Percentiles rank a stretch among this genome's conserved stretches.
These are phyloP conservation scores for Antheraea mylitta DNA, from an alignment of 1,140 invertebrate genomes.

Conservation along the genomic window DNA sequence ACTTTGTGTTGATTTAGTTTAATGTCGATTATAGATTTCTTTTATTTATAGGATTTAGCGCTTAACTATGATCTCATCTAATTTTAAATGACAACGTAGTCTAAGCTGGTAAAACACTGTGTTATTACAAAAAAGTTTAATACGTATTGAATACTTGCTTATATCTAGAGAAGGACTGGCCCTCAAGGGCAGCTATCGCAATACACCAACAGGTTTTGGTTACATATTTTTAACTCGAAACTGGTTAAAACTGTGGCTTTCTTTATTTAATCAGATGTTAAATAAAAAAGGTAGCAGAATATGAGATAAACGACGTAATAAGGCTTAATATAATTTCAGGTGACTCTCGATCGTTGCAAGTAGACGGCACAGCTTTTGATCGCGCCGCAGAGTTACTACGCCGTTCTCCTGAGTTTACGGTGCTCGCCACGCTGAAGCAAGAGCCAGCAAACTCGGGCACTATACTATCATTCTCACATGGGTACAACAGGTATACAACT, in stretches of 20 bases:
- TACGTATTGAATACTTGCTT: too few species aligned
- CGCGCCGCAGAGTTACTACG: conserved; percentile 84
- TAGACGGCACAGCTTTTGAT: conserved; percentile 83
- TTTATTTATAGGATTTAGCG: too few species aligned
- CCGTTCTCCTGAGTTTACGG: conserved; percentile 88
- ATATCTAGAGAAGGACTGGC: too few species aligned
- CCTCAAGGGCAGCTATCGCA: too few species aligned
- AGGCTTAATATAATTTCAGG: conserved; percentile 68
- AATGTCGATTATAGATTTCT: too few species aligned
- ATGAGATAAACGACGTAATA: background rate
- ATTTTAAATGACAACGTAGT: too few species aligned
- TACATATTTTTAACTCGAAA: too few species aligned
- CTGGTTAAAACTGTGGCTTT: background rate
- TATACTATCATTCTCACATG: conserved; percentile 89
- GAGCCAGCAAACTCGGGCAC: conserved; percentile 90
- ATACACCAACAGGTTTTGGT: too few species aligned
- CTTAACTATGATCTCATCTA: too few species aligned
- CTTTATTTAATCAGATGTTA: background rate
- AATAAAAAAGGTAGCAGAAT: background rate
- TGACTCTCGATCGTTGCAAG: conserved; percentile 85
- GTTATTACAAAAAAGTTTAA: too few species aligned
- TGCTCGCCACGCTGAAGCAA: conserved; percentile 87
- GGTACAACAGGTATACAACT: conserved; percentile 82
- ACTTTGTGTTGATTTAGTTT: too few species aligned
- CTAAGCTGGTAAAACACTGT: too few species aligned